A percentile compares a stretch with the other conserved stretches of the same genome.
phyloP scores from a whole-genome alignment of 2,113 vertebrate genomes.

The Pica pica region DNA sequence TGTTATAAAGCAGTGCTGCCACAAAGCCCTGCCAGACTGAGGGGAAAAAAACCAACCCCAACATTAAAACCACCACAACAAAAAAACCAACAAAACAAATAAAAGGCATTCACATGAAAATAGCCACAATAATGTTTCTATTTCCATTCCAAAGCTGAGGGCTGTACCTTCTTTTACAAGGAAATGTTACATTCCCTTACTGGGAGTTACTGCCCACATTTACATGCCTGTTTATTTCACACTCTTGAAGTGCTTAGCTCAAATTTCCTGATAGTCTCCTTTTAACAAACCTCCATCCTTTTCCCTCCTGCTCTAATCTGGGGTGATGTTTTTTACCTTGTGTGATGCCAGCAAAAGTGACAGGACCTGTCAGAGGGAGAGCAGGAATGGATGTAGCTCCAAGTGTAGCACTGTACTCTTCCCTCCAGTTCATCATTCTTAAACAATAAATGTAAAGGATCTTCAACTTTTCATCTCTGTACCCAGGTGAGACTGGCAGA shows the following conservation, averaged over 20 bases:
- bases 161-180: not conserved
- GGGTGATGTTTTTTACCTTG: not conserved
- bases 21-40: not conserved
- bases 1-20: not conserved
- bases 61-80: not conserved
- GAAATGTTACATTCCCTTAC: not conserved
- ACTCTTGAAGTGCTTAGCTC: not conserved
- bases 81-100: not conserved
- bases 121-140: not conserved
- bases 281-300: not conserved
- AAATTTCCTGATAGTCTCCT: not conserved
- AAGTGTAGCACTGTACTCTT: not conserved
- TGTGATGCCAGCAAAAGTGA: not conserved
- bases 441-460: not conserved
- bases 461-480: not conserved
- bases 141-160: not conserved
- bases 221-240: not conserved
- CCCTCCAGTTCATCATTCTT: not conserved
- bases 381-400: not conserved
- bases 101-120: not conserved
- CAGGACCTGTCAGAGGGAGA: not conserved
- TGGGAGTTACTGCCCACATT: not conserved
- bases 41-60: not conserved
- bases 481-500: not conserved
- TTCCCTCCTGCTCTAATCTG: not conserved